phyloP scores from a whole-genome alignment of 2,888 invertebrate species.

The Drosophila dives region DNA sequence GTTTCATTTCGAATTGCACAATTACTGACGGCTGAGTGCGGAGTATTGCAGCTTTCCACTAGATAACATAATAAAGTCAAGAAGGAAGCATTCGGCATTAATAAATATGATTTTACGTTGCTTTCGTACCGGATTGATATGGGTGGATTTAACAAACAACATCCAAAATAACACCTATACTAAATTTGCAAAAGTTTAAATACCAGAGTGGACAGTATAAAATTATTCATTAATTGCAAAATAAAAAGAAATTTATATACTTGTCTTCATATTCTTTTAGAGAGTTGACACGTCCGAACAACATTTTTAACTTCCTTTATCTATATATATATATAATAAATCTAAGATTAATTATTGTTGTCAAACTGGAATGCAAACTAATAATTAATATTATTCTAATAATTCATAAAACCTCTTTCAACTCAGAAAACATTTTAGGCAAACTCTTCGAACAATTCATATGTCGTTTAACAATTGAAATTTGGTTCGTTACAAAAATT shows the following conservation, averaged over 20 bases:
- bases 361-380: background rate
- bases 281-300: too few relatives aligned
- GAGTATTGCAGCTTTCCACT: background rate
- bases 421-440: background rate
- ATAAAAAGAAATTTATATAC: background rate
- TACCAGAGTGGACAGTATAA: background rate
- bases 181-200: background rate
- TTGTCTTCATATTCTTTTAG: too few relatives aligned
- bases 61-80: background rate
- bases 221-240: background rate
- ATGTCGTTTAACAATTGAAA: background rate
- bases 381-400: background rate
- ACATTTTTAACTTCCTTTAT: background rate
- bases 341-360: background rate
- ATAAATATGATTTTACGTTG: background rate
- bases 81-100: background rate
- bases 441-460: background rate
- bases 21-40: constrained; percentile 14
- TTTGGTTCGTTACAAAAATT: background rate
- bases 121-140: background rate
- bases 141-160: background rate
- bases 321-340: too few relatives aligned
- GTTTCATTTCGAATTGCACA: constrained; percentile 65
- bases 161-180: background rate
- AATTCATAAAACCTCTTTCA: background rate